Evolutionary conservation across 2,888 invertebrate species (phyloP).

Genomic region (Volucella inflata): DNA sequence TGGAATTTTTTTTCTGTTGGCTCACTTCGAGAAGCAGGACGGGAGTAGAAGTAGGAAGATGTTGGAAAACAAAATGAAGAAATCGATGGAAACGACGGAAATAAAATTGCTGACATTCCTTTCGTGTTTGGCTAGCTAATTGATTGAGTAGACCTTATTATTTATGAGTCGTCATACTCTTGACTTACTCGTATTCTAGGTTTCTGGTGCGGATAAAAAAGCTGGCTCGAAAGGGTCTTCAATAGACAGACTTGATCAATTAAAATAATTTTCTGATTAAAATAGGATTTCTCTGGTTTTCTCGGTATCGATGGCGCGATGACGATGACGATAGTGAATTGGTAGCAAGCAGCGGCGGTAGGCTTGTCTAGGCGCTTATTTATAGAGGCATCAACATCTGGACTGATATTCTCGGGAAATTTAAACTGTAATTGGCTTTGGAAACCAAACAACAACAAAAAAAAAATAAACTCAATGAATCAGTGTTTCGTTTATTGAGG

Average conservation of each 20-base stretch:
- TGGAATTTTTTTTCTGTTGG: conserved; percentile 40
- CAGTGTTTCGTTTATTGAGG: conserved; percentile 3
- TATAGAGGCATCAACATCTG: conserved; percentile 55
- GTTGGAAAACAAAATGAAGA: conserved; percentile 25
- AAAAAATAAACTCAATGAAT: neutral
- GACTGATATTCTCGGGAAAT: conserved; percentile 57
- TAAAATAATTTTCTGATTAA: conserved; percentile 69
- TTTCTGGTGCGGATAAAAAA: neutral
- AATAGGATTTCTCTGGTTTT: conserved; percentile 56
- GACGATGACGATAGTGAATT: neutral
- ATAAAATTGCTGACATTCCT: conserved; percentile 69
- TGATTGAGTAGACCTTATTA: conserved; percentile 71
- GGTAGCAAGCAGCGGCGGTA: conserved; percentile 1
- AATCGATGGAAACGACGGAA: conserved; percentile 31
- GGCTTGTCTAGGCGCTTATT: conserved; percentile 55
- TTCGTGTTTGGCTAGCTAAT: conserved; percentile 67
- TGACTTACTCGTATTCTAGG: conserved; percentile 21
- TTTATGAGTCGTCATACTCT: conserved; percentile 58
- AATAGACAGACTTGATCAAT: conserved; percentile 36
- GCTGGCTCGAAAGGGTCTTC: conserved; percentile 8
- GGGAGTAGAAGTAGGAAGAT: conserved; percentile 19
- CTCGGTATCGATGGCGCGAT: conserved; percentile 3
- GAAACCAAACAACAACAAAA: neutral
- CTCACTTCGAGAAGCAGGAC: conserved; percentile 37
- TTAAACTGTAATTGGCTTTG: conserved; percentile 34